Evolutionary conservation across 2,113 vertebrate genomes (phyloP), one percentile per base, ranked within the genome.

Genomic region (Colistium nudipinnis): DNA sequence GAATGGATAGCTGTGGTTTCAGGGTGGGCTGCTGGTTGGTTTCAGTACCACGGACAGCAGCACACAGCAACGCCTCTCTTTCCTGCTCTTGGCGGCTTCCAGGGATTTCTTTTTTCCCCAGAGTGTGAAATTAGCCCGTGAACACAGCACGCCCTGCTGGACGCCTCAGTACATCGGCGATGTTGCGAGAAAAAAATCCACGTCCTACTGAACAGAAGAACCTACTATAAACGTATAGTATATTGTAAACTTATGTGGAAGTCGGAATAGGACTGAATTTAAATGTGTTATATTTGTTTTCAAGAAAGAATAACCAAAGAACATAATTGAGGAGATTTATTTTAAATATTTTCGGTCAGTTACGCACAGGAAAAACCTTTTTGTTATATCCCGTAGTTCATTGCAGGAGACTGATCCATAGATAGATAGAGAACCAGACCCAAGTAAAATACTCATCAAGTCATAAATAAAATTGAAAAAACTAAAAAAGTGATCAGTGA

Each of bases 1-100:
- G 30, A 27, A 56, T 13, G 38, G 48, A 8, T 19, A 16, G 44
- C 56, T 87, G 78, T 87, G 78, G 80, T 88, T 68, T 72, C 36
- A 77, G 77, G 84, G 88, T 88, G 85, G 87, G 84, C 86, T 87
- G 81, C 81, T 59, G 74, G 55, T 71, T 82, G 72, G 53, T 81
- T 89, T 93, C 93, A 94, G 92, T 31, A 94, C 93, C 92, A 88
- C 16, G 92, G 93, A 94, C 91, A 94, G 93, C 89, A 81, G 60
- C 87, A 28, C 63, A 13, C 76, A 49, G 65, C 59, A 70, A 69
- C 16, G n/a, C 67, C 74, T 43, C 56, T 63, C 57, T 80, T 49
- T 72, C 49, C 61, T 70, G 68, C 57, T 80, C 56, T 17, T 55
- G 55, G 77, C 75, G 60, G 39, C 41, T 64, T 19, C 3, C 38